Conservation (phyloP, 2,888 invertebrate genomes). For the Eupithecia vulgata region DNA sequence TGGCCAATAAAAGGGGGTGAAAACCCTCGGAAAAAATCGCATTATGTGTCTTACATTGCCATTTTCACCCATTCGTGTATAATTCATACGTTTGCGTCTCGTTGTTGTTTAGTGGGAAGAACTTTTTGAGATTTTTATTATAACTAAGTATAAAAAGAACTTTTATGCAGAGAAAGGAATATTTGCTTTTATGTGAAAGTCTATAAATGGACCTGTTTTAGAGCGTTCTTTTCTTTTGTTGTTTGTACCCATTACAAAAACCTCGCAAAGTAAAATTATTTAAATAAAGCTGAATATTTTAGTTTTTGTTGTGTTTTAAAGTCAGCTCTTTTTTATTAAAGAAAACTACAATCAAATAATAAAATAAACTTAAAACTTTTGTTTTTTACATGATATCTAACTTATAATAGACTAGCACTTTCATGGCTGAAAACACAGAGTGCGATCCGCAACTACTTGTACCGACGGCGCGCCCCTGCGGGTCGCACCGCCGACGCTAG, state of each 20-base stretch:
- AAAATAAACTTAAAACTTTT: too few species aligned
- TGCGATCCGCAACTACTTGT: too few species aligned
- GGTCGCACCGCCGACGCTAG: too few species aligned
- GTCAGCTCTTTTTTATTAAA: too few species aligned
- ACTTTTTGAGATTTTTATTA: conserved; percentile 48
- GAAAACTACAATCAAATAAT: too few species aligned
- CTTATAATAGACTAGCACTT: too few species aligned
- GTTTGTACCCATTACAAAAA: not conserved
- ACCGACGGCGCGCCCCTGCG: too few species aligned
- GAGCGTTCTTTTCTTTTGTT: not conserved
- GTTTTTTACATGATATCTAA: too few species aligned
- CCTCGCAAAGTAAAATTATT: not conserved
- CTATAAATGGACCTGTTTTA: not conserved
- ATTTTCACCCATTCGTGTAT: conserved; percentile 64
- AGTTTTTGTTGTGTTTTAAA: not conserved
- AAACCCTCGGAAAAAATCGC: conserved; percentile 60
- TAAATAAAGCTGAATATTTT: not conserved
- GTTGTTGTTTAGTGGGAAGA: conserved; percentile 50
- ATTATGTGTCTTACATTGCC: conserved; percentile 63
- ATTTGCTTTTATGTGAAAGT: not conserved
- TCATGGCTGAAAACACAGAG: too few species aligned
- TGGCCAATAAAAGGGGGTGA: conserved; percentile 62
- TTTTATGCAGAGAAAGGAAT: conserved; percentile 12
- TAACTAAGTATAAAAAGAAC: conserved; percentile 30
- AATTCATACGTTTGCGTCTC: conserved; percentile 65